Conservation (phyloP, 2,797 vertebrate species). For the Anolis apletophallus region DNA sequence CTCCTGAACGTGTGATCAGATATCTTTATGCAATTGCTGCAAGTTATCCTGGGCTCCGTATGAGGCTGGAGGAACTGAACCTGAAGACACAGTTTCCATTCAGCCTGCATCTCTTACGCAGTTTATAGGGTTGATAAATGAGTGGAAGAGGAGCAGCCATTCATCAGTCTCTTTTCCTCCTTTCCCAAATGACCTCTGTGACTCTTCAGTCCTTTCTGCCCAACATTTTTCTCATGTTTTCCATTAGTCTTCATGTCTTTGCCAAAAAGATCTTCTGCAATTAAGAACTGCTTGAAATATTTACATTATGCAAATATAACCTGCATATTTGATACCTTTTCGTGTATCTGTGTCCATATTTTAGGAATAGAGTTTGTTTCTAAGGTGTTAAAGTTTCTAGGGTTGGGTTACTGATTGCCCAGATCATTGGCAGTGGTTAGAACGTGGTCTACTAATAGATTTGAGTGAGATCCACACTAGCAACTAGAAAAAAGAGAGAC, state of each 20-base stretch:
- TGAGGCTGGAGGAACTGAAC: neutral
- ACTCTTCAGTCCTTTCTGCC: neutral
- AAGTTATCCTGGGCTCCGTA: neutral
- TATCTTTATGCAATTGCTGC: conserved; percentile 4
- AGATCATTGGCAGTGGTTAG: neutral
- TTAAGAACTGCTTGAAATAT: too few species aligned
- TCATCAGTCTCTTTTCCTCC: neutral
- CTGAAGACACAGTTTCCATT: neutral
- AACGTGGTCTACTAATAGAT: neutral
- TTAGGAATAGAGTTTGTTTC: neutral
- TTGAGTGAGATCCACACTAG: neutral
- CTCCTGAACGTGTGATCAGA: neutral
- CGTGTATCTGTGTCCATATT: too few species aligned
- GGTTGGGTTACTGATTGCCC: neutral
- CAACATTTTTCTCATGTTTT: neutral
- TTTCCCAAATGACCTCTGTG: neutral
- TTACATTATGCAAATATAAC: neutral
- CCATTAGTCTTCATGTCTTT: neutral
- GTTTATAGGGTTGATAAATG: conserved; percentile 9
- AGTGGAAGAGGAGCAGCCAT: neutral
- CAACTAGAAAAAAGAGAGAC: neutral
- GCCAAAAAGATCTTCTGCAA: neutral
- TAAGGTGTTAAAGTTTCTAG: neutral
- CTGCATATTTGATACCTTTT: neutral
- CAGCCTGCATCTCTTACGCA: neutral